phyloP scores from a whole-genome alignment of 2,113 vertebrate genomes.

The Aramus guarauna region DNA sequence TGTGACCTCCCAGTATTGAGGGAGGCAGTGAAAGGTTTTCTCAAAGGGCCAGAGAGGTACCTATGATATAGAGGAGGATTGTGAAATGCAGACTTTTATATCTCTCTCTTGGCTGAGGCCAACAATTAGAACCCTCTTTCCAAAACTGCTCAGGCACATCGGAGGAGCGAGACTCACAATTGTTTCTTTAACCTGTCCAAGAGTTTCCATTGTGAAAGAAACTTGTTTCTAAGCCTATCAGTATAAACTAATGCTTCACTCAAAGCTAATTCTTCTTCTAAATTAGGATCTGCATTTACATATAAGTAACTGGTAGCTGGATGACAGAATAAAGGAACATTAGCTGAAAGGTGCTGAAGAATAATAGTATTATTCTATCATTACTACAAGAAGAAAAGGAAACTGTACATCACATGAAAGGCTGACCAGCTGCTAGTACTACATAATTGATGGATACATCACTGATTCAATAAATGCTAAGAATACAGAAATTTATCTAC shows the following conservation, averaged over 20 bases:
- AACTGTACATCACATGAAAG: not conserved
- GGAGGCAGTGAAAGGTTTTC: not conserved
- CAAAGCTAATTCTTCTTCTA: not conserved
- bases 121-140: not conserved
- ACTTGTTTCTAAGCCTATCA: not conserved
- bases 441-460: not conserved
- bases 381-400: slow-evolving; percentile 2
- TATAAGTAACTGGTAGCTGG: not conserved
- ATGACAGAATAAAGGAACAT: not conserved
- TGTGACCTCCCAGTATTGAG: fast-evolving
- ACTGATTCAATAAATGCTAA: slow-evolving; percentile 33
- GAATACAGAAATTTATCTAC: slow-evolving; percentile 2
- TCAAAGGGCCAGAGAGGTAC: not conserved
- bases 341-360: not conserved
- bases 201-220: not conserved
- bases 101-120: not conserved
- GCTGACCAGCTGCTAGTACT: slow-evolving; percentile 8
- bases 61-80: not conserved
- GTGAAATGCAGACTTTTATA: not conserved
- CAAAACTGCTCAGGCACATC: not conserved
- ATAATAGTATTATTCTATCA: not conserved
- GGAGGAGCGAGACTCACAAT: not conserved
- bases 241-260: not conserved
- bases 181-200: not conserved
- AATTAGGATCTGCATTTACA: not conserved